Evolutionary conservation across 2,113 vertebrate species (phyloP).

Genomic region (Semnopithecus entellus): DNA sequence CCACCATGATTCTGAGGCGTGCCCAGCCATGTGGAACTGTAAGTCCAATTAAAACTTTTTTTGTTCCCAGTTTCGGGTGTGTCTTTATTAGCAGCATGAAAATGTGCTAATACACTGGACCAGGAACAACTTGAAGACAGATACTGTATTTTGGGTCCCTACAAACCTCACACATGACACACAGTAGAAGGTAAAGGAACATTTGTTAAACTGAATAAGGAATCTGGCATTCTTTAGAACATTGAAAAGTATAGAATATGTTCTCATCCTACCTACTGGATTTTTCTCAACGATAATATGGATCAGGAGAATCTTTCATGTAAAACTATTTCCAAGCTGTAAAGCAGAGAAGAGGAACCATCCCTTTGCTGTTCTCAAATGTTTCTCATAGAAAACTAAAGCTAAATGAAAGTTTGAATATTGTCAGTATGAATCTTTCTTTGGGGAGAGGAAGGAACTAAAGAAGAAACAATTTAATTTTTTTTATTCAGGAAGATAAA

Average conservation of each 20-base stretch:
- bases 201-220: background rate
- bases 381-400: constrained; percentile 2
- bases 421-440: background rate
- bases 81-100: no score
- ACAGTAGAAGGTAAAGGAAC: background rate
- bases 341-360: background rate
- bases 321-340: background rate
- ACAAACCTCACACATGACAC: background rate
- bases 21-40: no score
- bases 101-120: background rate
- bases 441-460: background rate
- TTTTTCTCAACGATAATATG: background rate
- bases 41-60: no score
- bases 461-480: background rate
- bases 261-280: background rate
- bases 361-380: background rate
- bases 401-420: background rate
- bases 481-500: background rate
- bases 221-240: background rate
- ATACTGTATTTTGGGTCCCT: background rate
- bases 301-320: background rate
- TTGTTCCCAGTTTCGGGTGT: no score
- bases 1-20: no score
- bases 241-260: background rate
- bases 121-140: background rate